Evolutionary conservation across 2,888 invertebrate species (phyloP), one percentile per base, ranked within the genome.

Genomic region (Beris morrisii): DNA sequence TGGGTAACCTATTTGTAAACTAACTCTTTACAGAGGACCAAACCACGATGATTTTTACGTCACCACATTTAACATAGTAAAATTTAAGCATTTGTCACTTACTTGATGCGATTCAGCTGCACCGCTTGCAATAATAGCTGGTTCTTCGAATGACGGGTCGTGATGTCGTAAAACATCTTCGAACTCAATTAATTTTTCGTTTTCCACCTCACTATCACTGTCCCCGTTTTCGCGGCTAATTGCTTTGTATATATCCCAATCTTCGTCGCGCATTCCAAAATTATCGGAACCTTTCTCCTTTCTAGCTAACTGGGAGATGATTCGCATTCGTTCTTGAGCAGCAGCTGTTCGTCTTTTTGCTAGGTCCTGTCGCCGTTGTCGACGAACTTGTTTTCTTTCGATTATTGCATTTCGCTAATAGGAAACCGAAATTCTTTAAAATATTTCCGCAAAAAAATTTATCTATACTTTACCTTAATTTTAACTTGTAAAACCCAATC

Each of bases 221-320:
- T 95, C 95, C 1, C 89, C 89, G 66, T 88, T 79, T 74, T 87
- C 87, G 74, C 84, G 83, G 74, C 87, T 90, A 64, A 96, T 93
- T 30, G 88, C 92, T 82, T 96, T 96, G 76, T 97, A 97, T 1
- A 96, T 95, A 81, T 96, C 95, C 96, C 96, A 97, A 78, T 97
- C 96, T 75, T 94, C 93, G 79, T 96, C 96, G 73, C 93, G 86
- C 82, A 91, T 88, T 38, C 96, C 96, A 82, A 97, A 97, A 78
- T 96, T 95, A 75, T 95, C 95, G 69, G 89, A 88, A 72, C 90
- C 86, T 73, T 88, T 89, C 73, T 89, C 89, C 74, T 89, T 89
- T 31, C 86, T 82, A 2, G 96, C 95, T 67, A 97, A 84, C 74
- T 92, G 91, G 56, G 94, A 95, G 71, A 97, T 95, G 72, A 96